Percentiles rank a stretch among this genome's conserved stretches.
phyloP scores from a whole-genome alignment of 1,140 invertebrate species.

The Ectropis grisescens region DNA sequence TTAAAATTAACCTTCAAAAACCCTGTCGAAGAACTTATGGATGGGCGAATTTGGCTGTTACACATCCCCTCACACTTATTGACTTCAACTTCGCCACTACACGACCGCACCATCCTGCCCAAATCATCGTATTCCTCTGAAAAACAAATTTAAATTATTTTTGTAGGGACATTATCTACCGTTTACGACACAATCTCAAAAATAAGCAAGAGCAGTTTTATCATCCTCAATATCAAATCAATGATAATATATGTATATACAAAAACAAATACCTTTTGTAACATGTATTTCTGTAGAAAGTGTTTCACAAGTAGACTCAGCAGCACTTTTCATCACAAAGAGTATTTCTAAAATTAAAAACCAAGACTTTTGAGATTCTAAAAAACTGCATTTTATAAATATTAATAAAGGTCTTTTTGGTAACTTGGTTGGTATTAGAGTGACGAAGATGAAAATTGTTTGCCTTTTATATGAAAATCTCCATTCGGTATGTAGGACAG shows the following conservation, averaged over 20 bases:
- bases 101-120: conserved; percentile 84
- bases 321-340: conserved; percentile 18
- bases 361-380: conserved; percentile 6
- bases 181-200: background rate
- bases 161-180: too few relatives aligned
- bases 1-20: conserved; percentile 92
- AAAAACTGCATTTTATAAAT: background rate
- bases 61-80: conserved; percentile 94
- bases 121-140: conserved; percentile 90
- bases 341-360: conserved; percentile 17
- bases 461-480: conserved; percentile 13
- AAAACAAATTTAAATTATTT: background rate
- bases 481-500: too few relatives aligned
- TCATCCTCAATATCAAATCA: background rate
- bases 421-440: background rate
- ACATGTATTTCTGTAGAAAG: conserved; percentile 50
- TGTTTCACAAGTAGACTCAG: conserved; percentile 53
- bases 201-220: background rate
- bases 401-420: background rate
- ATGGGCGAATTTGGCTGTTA: conserved; percentile 91
- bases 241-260: background rate
- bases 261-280: conserved; percentile 38
- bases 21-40: conserved; percentile 87
- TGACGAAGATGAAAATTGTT: background rate
- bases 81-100: conserved; percentile 87